Conservation (phyloP, 2,113 vertebrate species). For the Scophthalmus maximus region DNA sequence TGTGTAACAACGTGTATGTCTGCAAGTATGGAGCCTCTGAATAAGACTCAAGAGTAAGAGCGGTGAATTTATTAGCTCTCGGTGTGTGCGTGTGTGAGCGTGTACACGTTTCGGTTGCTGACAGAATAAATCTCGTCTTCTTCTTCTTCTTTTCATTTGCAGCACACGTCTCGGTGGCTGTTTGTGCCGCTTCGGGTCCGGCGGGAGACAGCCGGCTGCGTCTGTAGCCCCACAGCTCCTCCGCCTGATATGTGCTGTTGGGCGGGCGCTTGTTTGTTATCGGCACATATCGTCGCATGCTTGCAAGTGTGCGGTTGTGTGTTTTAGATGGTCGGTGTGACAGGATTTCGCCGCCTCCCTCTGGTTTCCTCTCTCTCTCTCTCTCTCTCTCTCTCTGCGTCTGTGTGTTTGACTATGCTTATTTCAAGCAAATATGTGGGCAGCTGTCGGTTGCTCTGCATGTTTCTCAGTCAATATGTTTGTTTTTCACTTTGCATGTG, state of each 20-base stretch:
- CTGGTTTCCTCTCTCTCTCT: not conserved
- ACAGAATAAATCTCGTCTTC: conserved; percentile 21
- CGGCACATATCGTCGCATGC: conserved; percentile 53
- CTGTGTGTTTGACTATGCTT: conserved; percentile 58
- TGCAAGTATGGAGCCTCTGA: conserved; percentile 13
- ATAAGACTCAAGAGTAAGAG: conserved; percentile 17
- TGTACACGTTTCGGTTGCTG: not conserved
- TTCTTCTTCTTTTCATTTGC: conserved; percentile 31
- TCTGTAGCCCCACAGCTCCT: conserved; percentile 48
- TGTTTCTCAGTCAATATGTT: conserved; percentile 17
- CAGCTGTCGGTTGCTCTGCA: conserved; percentile 62
- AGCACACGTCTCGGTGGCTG: conserved; percentile 44
- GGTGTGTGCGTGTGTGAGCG: conserved; percentile 14
- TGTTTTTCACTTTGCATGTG: conserved; percentile 32
- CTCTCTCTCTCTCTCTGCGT: conserved; percentile 22
- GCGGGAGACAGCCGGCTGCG: conserved; percentile 49
- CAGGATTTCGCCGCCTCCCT: conserved; percentile 13
- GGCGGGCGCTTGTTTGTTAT: conserved; percentile 51
- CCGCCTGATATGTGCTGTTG: conserved; percentile 58
- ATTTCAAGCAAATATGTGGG: conserved; percentile 65
- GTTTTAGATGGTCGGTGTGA: conserved; percentile 60
- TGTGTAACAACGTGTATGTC: conserved; percentile 28
- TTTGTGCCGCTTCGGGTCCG: conserved; percentile 55
- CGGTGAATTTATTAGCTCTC: conserved; percentile 30
- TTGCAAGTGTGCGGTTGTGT: conserved; percentile 62